These are phyloP conservation scores for Sinotaia quadrata DNA, from an alignment of 2,888 invertebrate genomes.

Conservation along the genomic window DNA sequence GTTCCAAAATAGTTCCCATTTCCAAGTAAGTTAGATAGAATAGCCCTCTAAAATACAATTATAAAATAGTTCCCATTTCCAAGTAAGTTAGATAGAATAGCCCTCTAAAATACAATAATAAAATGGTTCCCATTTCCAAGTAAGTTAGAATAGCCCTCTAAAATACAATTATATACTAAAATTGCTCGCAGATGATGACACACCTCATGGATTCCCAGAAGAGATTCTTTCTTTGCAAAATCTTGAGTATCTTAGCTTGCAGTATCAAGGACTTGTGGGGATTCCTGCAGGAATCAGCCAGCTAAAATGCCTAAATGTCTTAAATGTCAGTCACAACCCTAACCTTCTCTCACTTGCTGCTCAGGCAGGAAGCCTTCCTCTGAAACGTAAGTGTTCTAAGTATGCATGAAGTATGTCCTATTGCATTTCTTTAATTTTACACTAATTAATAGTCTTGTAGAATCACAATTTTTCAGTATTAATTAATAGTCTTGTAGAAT, in stretches of 20 bases:
- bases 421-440: neutral
- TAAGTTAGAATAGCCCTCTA: no score
- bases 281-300: constrained; percentile 60
- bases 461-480: no score
- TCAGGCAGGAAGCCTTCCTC: constrained; percentile 50
- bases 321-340: constrained; percentile 60
- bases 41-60: no score
- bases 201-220: constrained; percentile 56
- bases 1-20: no score
- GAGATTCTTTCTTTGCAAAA: constrained; percentile 53
- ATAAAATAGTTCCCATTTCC: no score
- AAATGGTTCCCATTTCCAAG: no score
- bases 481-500: no score
- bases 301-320: constrained; percentile 47
- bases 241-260: constrained; percentile 55
- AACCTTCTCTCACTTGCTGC: constrained; percentile 58
- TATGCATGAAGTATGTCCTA: neutral
- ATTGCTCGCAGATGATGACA: constrained; percentile 50
- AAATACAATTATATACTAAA: no score
- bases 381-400: constrained; percentile 58
- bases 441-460: neutral
- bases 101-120: no score
- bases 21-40: no score
- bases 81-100: no score
- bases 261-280: constrained; percentile 60